These are phyloP conservation scores for Galemys pyrenaicus DNA, from an alignment of 2,113 vertebrate genomes.

Conservation along the genomic window DNA sequence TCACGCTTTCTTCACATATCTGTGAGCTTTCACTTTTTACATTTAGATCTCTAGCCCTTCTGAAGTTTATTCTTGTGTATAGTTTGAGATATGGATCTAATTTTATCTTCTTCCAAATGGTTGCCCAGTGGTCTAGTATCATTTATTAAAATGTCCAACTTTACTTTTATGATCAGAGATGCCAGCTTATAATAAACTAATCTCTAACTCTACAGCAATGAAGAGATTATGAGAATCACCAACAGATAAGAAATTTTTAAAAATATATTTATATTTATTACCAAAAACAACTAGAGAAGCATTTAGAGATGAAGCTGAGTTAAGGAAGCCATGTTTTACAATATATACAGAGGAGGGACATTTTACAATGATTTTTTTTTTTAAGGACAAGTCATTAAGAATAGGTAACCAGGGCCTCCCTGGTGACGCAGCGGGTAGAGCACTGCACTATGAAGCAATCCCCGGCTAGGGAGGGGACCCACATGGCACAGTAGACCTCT, in stretches of 20 bases:
- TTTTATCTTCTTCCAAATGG: slow-evolving; percentile 30
- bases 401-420: neutral
- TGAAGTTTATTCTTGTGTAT: neutral
- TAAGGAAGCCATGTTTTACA: neutral
- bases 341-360: neutral
- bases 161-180: neutral
- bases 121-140: neutral
- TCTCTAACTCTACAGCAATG: neutral
- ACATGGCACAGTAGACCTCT: too few relatives aligned
- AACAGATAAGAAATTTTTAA: slow-evolving; percentile 5
- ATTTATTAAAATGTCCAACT: slow-evolving; percentile 18
- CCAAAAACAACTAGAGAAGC: neutral
- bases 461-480: too few relatives aligned
- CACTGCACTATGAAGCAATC: too few relatives aligned
- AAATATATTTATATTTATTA: neutral
- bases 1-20: neutral
- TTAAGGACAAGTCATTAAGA: neutral
- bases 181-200: neutral
- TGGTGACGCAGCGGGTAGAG: too few relatives aligned
- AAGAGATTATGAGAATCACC: slow-evolving; percentile 7
- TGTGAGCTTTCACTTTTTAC: neutral
- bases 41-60: neutral
- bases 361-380: neutral
- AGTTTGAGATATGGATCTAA: neutral
- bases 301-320: neutral